Conservation (phyloP, 2,888 invertebrate species). For the Anticlea derivata region DNA sequence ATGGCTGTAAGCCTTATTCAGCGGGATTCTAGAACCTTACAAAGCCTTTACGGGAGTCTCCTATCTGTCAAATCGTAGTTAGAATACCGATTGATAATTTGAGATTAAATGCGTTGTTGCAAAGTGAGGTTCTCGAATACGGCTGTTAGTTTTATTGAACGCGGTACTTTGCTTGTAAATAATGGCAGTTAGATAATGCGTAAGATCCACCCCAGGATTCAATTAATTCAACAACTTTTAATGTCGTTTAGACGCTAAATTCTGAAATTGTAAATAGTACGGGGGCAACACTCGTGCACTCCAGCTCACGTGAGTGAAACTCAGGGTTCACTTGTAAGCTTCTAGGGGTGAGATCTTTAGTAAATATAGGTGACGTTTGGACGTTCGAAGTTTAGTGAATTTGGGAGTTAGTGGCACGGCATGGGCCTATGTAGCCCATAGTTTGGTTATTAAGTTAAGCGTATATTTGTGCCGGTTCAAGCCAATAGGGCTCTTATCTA, state of each 20-base stretch:
- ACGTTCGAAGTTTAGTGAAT: slow-evolving; percentile 56
- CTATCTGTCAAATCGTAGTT: too few species aligned
- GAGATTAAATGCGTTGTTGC: neutral
- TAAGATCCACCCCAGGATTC: slow-evolving; percentile 21
- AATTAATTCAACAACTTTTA: slow-evolving; percentile 34
- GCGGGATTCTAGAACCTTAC: neutral
- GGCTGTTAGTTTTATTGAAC: slow-evolving; percentile 39
- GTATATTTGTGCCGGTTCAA: slow-evolving; percentile 43
- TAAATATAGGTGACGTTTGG: slow-evolving; percentile 60
- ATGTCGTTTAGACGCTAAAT: slow-evolving; percentile 39
- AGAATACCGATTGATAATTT: too few species aligned
- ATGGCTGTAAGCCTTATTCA: slow-evolving; percentile 53
- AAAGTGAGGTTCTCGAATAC: neutral
- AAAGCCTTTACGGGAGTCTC: neutral
- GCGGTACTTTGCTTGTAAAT: slow-evolving; percentile 70
- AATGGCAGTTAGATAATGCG: slow-evolving; percentile 39
- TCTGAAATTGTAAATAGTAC: slow-evolving; percentile 58
- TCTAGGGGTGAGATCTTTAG: slow-evolving; percentile 58
- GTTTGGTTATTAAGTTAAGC: slow-evolving; percentile 59
- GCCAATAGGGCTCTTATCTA: slow-evolving; percentile 23
- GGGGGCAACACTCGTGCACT: neutral
- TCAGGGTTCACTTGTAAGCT: neutral
- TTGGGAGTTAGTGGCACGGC: slow-evolving; percentile 50
- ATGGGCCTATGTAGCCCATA: slow-evolving; percentile 52
- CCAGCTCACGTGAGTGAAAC: neutral